phyloP scores from a whole-genome alignment of 2,113 vertebrate genomes.

The Barnardius zonarius region DNA sequence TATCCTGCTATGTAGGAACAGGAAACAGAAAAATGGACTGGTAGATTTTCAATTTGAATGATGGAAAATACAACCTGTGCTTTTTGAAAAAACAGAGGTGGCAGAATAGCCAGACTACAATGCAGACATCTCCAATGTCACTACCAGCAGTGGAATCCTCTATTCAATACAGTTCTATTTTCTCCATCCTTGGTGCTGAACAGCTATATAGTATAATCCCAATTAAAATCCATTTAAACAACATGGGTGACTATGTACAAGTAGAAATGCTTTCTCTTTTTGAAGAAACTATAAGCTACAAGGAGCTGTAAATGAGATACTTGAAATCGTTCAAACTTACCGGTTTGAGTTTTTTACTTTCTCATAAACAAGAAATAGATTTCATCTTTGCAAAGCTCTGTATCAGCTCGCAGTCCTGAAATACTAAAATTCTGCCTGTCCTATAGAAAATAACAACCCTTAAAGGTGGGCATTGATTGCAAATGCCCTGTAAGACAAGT shows the following conservation, averaged over 20 bases:
- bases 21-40: background rate
- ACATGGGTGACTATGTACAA: background rate
- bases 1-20: background rate
- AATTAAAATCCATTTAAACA: background rate
- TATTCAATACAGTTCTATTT: background rate
- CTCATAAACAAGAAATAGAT: background rate
- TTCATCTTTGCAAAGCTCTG: background rate
- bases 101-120: background rate
- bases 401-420: background rate
- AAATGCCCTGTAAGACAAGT: background rate
- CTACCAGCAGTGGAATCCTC: background rate
- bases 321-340: background rate
- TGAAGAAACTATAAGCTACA: background rate
- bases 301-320: background rate
- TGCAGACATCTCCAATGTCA: fast-evolving
- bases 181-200: background rate
- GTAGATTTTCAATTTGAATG: background rate
- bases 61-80: background rate
- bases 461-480: background rate
- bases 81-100: background rate
- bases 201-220: background rate
- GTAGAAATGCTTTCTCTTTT: background rate
- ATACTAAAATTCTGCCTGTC: background rate
- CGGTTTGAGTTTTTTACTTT: background rate
- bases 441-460: background rate